Evolutionary conservation across 2,888 invertebrate genomes (phyloP), one percentile per base, ranked within the genome.

Genomic region (Clitarchus hookeri): DNA sequence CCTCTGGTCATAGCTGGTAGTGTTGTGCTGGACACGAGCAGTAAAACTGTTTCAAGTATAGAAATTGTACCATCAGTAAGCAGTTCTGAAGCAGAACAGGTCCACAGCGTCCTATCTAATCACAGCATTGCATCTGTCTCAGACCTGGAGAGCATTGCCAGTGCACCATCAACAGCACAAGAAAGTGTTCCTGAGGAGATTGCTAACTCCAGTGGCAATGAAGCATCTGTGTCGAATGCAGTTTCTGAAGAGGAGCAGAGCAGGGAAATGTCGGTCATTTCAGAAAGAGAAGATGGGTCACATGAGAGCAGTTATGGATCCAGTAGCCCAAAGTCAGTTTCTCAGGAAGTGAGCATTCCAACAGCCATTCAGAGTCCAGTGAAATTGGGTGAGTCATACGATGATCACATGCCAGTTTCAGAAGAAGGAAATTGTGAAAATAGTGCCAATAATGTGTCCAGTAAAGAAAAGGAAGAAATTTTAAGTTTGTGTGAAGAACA

Each of bases 341-440:
- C 88, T 44, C 87, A 88, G 80, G 88, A 85, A 23, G 86, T 88
- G 27, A 88, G 87, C 83, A 85, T 87, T 25, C 87, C 87, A 83
- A 88, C 88, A 26, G 87, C 88, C 3, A 86, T 86, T 54, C 86
- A 86, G 44, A 86, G 86, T 27, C 84, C 80, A 11, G 84, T 84
- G 19, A 79, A 77, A 26, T 84, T 84, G 36, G 26, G 23, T 9
- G 84, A 86, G 26, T 44, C 85, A 19, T 54, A 86, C 26, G 77
- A 23, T 36, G 83, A 84, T 19, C 78, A 25, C 44, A 84, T 78
- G 65, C 16, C 65, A n/a, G 65, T 65, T 65, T 19, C 8, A 8
- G 65, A 65, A 65, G 65, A 65, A 23, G n/a, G 11, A 65, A n/a
- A 9, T n/a, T 11, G 65, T 65, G 65, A 23, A n/a, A 65, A 65